These are phyloP conservation scores for Aphelinus certus DNA, from an alignment of 1,140 invertebrate genomes.

Conservation along the genomic window DNA sequence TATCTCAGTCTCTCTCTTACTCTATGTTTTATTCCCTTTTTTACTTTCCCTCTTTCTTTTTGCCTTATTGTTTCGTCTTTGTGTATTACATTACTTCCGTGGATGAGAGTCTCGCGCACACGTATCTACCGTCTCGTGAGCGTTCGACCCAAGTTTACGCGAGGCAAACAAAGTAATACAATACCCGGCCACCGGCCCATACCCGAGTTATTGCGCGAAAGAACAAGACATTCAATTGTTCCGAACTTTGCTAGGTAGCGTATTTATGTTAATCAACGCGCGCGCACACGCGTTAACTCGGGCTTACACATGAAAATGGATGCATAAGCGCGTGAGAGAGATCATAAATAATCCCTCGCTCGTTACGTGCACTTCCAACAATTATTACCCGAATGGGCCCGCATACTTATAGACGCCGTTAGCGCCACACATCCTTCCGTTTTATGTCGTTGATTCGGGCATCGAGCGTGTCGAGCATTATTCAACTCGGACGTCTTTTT, in stretches of 20 bases:
- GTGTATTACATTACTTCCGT: not conserved
- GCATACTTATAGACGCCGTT: too few species aligned
- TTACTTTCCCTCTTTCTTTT: not conserved
- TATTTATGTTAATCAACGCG: slow-evolving; percentile 33
- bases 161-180: slow-evolving; percentile 6
- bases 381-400: not conserved
- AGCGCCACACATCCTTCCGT: too few species aligned
- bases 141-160: not conserved
- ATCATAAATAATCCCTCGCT: slow-evolving; percentile 29
- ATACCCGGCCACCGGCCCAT: not conserved
- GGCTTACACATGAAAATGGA: too few species aligned
- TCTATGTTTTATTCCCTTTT: not conserved
- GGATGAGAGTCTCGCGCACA: not conserved
- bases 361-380: not conserved
- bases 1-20: not conserved
- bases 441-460: too few species aligned
- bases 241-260: slow-evolving; percentile 4
- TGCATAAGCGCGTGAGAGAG: not conserved
- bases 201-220: not conserved
- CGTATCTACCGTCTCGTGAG: not conserved
- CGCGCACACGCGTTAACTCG: not conserved
- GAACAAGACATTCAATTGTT: slow-evolving; percentile 30
- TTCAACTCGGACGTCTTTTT: too few species aligned
- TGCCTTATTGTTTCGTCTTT: not conserved
- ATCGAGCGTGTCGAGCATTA: too few species aligned